phyloP scores from a whole-genome alignment of 2,888 invertebrate species.

The Boloria euphrosyne region DNA sequence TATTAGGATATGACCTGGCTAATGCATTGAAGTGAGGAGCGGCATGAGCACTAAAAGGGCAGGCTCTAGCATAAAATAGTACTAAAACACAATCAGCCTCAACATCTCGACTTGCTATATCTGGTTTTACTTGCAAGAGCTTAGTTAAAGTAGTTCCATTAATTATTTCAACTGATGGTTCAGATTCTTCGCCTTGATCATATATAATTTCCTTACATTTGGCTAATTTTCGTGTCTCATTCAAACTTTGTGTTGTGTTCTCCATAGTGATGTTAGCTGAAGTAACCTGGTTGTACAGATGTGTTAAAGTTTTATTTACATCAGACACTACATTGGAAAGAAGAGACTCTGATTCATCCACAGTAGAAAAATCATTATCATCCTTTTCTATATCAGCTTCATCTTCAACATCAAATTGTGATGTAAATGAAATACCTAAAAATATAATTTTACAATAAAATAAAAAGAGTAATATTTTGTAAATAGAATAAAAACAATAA shows the following conservation, averaged over 20 bases:
- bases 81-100: slow-evolving; percentile 89
- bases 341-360: slow-evolving; percentile 73
- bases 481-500: too few species aligned
- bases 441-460: background rate
- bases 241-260: slow-evolving; percentile 61
- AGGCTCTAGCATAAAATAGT: slow-evolving; percentile 94
- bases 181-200: slow-evolving; percentile 61
- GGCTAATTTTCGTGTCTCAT: slow-evolving; percentile 73
- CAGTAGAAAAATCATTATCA: slow-evolving; percentile 66
- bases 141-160: slow-evolving; percentile 88
- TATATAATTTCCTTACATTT: slow-evolving; percentile 69
- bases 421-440: slow-evolving; percentile 32
- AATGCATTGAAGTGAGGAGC: slow-evolving; percentile 96
- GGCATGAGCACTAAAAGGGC: slow-evolving; percentile 94
- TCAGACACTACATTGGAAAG: slow-evolving; percentile 73
- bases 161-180: slow-evolving; percentile 83
- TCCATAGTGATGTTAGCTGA: slow-evolving; percentile 68
- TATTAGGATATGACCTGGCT: slow-evolving; percentile 91
- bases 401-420: slow-evolving; percentile 68
- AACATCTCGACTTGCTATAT: slow-evolving; percentile 84
- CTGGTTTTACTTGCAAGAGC: slow-evolving; percentile 84
- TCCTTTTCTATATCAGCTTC: slow-evolving; percentile 51
- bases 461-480: too few species aligned
- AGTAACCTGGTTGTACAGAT: slow-evolving; percentile 71
- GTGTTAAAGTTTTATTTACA: slow-evolving; percentile 73